phyloP scores from a whole-genome alignment of 1,140 invertebrate species.

The Hycleus cichorii region DNA sequence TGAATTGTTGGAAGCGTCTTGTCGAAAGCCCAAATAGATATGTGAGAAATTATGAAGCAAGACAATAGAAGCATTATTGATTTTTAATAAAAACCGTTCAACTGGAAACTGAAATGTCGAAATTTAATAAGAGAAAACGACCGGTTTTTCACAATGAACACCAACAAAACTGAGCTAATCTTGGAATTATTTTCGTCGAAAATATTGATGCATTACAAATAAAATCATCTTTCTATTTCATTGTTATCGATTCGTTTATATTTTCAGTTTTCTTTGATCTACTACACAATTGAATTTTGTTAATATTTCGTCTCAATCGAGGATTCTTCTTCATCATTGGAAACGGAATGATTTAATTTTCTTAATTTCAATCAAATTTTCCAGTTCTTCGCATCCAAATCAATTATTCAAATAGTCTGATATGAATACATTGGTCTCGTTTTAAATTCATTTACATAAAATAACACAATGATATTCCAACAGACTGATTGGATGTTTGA shows the following conservation, averaged over 20 bases:
- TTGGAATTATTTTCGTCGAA: neutral
- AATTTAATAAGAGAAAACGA: slow-evolving; percentile 4
- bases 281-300: neutral
- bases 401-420: slow-evolving; percentile 8
- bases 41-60: no score
- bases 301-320: slow-evolving; percentile 4
- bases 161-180: neutral
- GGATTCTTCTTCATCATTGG: neutral
- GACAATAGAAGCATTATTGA: neutral
- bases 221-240: neutral
- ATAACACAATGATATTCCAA: neutral
- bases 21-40: no score
- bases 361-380: slow-evolving; percentile 9
- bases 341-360: slow-evolving; percentile 4
- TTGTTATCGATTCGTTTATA: neutral
- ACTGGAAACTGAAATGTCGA: slow-evolving; percentile 1
- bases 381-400: slow-evolving; percentile 1
- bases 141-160: neutral
- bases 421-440: neutral
- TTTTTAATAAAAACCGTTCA: slow-evolving; percentile 4
- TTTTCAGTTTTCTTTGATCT: slow-evolving; percentile 1
- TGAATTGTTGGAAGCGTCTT: no score
- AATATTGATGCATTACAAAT: neutral
- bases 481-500: neutral
- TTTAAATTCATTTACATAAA: neutral